Conservation (phyloP, 2,888 invertebrate genomes). For the Hyles lineata region DNA sequence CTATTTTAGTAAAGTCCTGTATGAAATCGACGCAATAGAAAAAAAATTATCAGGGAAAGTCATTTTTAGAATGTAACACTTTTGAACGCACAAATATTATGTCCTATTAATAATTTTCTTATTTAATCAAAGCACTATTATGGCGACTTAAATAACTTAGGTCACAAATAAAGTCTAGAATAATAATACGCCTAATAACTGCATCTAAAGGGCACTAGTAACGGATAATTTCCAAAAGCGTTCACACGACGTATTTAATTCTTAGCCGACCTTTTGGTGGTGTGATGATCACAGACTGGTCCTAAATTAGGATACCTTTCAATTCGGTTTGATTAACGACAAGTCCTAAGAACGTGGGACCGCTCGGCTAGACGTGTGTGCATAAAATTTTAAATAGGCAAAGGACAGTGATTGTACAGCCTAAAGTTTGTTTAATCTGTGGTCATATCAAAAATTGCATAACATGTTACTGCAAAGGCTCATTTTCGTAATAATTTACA, state of each 20-base stretch:
- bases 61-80: too few relatives aligned
- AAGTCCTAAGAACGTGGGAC: constrained; percentile 6
- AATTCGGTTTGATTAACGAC: constrained; percentile 17
- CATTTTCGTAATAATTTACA: too few relatives aligned
- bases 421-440: neutral
- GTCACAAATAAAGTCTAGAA: neutral
- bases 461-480: too few relatives aligned
- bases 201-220: constrained; percentile 13
- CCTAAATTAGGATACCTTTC: constrained; percentile 22
- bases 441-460: neutral
- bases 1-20: too few relatives aligned
- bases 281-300: constrained; percentile 17
- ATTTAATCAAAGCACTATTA: too few relatives aligned
- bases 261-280: constrained; percentile 1
- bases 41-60: too few relatives aligned
- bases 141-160: neutral
- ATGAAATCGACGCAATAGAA: too few relatives aligned
- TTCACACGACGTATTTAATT: constrained; percentile 2
- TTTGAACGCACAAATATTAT: too few relatives aligned
- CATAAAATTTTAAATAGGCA: neutral
- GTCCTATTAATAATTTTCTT: too few relatives aligned
- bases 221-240: constrained; percentile 5
- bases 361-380: neutral
- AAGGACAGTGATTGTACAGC: neutral
- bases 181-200: neutral